phyloP scores from a whole-genome alignment of 2,113 vertebrate genomes.

The Gymnobelideus leadbeateri region DNA sequence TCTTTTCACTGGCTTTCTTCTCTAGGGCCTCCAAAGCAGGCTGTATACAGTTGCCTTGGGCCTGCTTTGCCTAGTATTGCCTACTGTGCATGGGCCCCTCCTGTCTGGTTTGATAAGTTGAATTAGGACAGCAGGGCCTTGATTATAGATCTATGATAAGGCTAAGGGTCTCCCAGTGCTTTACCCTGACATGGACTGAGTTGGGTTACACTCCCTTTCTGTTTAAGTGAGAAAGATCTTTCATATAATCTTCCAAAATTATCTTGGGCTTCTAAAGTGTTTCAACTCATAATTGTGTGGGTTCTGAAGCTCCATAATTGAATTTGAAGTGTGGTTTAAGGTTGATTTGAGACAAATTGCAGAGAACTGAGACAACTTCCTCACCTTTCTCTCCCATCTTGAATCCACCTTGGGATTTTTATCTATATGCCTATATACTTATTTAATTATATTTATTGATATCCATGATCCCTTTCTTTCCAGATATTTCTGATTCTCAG shows the following conservation, averaged over 20 bases:
- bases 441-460: not conserved
- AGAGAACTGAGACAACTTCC: not conserved
- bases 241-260: not conserved
- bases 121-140: too few relatives aligned
- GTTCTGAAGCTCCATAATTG: not conserved
- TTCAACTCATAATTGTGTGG: not conserved
- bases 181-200: not conserved
- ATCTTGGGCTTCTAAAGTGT: not conserved
- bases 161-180: too few relatives aligned
- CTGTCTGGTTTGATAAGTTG: too few relatives aligned
- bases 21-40: too few relatives aligned
- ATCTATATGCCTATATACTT: not conserved
- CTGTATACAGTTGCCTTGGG: too few relatives aligned
- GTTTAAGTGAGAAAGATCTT: not conserved
- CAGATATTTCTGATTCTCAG: not conserved
- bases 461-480: not conserved
- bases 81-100: too few relatives aligned
- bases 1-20: too few relatives aligned
- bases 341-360: not conserved
- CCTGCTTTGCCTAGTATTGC: too few relatives aligned
- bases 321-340: not conserved
- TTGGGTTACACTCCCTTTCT: not conserved
- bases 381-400: not conserved
- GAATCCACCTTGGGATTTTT: not conserved
- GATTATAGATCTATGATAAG: too few relatives aligned